phyloP scores from a whole-genome alignment of 2,888 invertebrate genomes.

The Amblyjoppa fuscipennis region DNA sequence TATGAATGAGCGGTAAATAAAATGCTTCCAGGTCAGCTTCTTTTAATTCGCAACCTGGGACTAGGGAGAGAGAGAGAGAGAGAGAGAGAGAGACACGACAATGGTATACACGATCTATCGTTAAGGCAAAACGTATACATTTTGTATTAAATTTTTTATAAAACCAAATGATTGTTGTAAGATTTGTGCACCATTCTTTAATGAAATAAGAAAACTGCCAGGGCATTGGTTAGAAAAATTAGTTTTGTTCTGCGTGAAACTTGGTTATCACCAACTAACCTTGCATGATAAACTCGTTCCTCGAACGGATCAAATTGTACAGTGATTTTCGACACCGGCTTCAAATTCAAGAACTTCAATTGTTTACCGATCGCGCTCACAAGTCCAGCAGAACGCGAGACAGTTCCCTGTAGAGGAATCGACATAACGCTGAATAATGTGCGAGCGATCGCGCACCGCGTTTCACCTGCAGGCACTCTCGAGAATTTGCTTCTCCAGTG shows the following conservation, averaged over 20 bases:
- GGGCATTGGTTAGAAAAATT: background rate
- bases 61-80: background rate
- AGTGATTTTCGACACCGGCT: conserved; percentile 91
- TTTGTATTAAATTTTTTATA: background rate
- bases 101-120: background rate
- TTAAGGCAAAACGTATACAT: background rate
- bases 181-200: background rate
- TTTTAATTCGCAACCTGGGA: background rate
- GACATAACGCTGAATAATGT: conserved; percentile 88
- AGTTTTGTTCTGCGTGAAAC: background rate
- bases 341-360: conserved; percentile 90
- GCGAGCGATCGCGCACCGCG: conserved; percentile 46
- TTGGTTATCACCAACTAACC: conserved; percentile 85
- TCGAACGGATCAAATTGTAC: conserved; percentile 95
- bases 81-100: background rate
- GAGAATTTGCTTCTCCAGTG: conserved; percentile 46
- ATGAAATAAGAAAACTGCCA: background rate
- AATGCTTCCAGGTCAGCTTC: background rate
- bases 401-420: conserved; percentile 90
- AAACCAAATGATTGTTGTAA: background rate
- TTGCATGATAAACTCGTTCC: conserved; percentile 88
- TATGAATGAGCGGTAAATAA: background rate
- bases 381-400: conserved; percentile 89
- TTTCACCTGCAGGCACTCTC: conserved; percentile 5
- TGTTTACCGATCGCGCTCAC: conserved; percentile 91